Evolutionary conservation across 2,888 invertebrate species (phyloP).

Genomic region (Clivina fossor): DNA sequence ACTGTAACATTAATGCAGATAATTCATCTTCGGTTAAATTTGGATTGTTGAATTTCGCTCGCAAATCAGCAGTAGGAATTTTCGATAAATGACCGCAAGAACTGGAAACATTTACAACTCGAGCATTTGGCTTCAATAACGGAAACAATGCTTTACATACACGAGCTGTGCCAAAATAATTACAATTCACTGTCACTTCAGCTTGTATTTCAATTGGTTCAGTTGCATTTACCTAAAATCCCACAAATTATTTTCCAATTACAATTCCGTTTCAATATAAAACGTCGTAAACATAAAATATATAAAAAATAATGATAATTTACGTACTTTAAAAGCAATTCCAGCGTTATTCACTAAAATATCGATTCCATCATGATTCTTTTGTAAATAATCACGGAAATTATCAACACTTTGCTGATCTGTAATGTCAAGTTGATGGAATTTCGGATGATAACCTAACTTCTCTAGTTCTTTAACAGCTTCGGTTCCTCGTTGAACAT

Average conservation of each 20-base stretch:
- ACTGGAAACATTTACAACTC: constrained; percentile 72
- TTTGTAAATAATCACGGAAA: no score
- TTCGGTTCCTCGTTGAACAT: no score
- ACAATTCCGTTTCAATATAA: no score
- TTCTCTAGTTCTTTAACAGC: no score
- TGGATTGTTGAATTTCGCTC: constrained; percentile 55
- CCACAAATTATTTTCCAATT: neutral
- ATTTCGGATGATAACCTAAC: no score
- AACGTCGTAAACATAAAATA: no score
- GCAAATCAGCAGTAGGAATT: constrained; percentile 58
- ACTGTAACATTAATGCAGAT: constrained; percentile 61
- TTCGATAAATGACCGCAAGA: constrained; percentile 60
- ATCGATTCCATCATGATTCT: no score
- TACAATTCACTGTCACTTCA: constrained; percentile 63
- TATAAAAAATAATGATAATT: no score
- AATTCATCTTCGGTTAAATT: constrained; percentile 60
- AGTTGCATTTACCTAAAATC: constrained; percentile 52
- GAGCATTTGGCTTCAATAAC: constrained; percentile 62
- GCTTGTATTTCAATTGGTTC: constrained; percentile 67
- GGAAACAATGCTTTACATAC: constrained; percentile 68
- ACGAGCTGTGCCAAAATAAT: constrained; percentile 63
- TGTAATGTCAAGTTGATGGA: no score
- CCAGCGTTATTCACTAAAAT: no score
- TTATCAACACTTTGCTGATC: no score
- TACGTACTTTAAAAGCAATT: no score